Evolutionary conservation across 2,797 vertebrate species (phyloP).

Genomic region (Euthynnus affinis): DNA sequence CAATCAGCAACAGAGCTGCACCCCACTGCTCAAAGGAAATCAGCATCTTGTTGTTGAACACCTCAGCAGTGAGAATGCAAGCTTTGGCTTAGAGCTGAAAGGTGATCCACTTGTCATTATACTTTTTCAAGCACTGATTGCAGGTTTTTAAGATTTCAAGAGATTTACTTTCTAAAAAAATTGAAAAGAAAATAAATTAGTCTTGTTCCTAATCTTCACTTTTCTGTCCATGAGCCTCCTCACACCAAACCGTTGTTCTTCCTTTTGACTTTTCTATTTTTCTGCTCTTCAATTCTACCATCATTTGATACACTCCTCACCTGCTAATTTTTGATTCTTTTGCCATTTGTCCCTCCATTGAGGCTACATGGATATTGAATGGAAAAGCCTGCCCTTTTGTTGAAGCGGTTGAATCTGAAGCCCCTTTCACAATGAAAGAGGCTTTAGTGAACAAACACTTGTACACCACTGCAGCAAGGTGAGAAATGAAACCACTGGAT

Average conservation of each 20-base stretch:
- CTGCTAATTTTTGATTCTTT: slow-evolving; percentile 2
- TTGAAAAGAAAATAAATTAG: not conserved
- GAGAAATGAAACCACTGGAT: too few relatives aligned
- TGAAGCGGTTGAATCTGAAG: not conserved
- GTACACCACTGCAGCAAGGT: too few relatives aligned
- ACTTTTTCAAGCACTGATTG: not conserved
- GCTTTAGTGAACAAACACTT: too few relatives aligned
- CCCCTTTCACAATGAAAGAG: too few relatives aligned
- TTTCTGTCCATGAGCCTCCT: not conserved
- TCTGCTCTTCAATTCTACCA: slow-evolving; percentile 5
- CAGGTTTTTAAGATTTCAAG: not conserved
- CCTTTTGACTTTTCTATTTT: not conserved
- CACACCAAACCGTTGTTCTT: not conserved
- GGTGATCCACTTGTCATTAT: too few relatives aligned
- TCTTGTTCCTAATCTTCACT: not conserved
- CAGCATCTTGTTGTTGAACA: slow-evolving; percentile 16
- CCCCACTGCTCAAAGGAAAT: slow-evolving; percentile 9
- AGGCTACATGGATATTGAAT: not conserved
- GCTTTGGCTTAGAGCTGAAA: not conserved
- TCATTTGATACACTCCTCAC: not conserved
- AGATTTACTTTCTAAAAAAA: not conserved
- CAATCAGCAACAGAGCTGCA: slow-evolving; percentile 35
- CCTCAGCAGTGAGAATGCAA: not conserved
- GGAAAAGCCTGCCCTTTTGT: not conserved
- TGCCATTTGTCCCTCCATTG: not conserved